Evolutionary conservation across 2,797 vertebrate species (phyloP).

Genomic region (Cynodonichthys magdalenae): DNA sequence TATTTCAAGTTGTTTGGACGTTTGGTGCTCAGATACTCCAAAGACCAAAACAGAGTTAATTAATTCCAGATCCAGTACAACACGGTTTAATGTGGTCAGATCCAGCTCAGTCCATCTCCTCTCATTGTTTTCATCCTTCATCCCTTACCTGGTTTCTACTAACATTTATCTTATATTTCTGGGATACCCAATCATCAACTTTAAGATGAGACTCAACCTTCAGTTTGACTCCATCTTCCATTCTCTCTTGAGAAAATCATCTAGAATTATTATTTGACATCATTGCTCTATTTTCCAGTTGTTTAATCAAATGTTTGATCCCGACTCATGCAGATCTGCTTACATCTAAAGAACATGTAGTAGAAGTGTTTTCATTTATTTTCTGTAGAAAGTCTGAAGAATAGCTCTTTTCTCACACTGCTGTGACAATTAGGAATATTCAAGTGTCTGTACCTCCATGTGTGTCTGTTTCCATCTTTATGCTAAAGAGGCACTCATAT

Average conservation of each 20-base stretch:
- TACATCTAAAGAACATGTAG: slow-evolving; percentile 31
- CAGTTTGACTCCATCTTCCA: too few relatives aligned
- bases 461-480: slow-evolving; percentile 19
- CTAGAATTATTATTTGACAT: neutral
- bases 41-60: too few relatives aligned
- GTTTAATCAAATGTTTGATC: slow-evolving; percentile 29
- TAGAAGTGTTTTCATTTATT: slow-evolving; percentile 34
- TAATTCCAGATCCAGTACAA: too few relatives aligned
- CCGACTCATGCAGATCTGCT: slow-evolving; percentile 4
- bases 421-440: slow-evolving; percentile 19
- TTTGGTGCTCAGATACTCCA: too few relatives aligned
- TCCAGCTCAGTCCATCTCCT: too few relatives aligned
- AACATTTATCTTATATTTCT: too few relatives aligned
- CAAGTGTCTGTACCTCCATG: slow-evolving; percentile 14
- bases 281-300: slow-evolving; percentile 4
- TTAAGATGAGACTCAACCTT: too few relatives aligned
- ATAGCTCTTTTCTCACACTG: neutral
- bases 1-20: too few relatives aligned
- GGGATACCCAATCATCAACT: too few relatives aligned
- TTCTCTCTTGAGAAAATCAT: neutral
- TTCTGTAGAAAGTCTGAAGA: neutral
- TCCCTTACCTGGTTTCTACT: too few relatives aligned
- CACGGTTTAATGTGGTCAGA: too few relatives aligned
- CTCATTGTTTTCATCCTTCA: too few relatives aligned
- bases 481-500: slow-evolving; percentile 48